A percentile compares a stretch with the other conserved stretches of the same genome.
Conservation (phyloP, 2,797 vertebrate genomes). For the Mus minutoides region DNA sequence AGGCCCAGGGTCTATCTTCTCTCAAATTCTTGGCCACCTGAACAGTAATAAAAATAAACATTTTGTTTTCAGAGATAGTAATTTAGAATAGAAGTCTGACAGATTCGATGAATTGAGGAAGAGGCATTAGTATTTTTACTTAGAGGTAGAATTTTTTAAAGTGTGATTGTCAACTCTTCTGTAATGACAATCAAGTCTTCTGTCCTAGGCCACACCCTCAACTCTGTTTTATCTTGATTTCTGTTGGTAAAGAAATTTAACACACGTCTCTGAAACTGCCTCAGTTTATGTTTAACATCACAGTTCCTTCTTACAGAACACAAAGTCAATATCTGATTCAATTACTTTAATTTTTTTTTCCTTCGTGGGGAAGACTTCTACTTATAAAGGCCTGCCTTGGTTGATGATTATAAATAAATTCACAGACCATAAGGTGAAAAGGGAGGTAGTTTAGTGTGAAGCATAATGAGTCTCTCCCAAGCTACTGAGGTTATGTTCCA, state of each 20-base stretch:
- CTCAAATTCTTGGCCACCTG: background rate
- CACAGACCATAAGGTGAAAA: constrained; percentile 70
- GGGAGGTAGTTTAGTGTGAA: constrained; percentile 73
- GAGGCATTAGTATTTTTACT: background rate
- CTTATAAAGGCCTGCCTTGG: constrained; percentile 76
- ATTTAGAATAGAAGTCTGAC: background rate
- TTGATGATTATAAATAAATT: constrained; percentile 54
- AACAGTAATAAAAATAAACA: background rate
- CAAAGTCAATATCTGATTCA: constrained; percentile 41
- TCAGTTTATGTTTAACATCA: background rate
- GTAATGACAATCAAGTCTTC: background rate
- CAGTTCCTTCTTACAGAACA: background rate
- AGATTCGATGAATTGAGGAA: background rate
- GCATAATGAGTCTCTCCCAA: constrained; percentile 28
- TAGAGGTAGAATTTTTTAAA: background rate
- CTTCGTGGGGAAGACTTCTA: constrained; percentile 17
- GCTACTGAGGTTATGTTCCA: constrained; percentile 76
- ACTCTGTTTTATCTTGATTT: background rate
- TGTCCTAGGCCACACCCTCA: background rate
- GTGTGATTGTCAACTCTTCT: background rate
- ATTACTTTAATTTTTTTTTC: constrained; percentile 37
- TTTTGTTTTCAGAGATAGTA: background rate
- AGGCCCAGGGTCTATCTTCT: background rate
- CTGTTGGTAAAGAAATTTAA: background rate
- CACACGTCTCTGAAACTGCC: background rate